phyloP scores from a whole-genome alignment of 2,113 vertebrate genomes.

The Chroicocephalus ridibundus region DNA sequence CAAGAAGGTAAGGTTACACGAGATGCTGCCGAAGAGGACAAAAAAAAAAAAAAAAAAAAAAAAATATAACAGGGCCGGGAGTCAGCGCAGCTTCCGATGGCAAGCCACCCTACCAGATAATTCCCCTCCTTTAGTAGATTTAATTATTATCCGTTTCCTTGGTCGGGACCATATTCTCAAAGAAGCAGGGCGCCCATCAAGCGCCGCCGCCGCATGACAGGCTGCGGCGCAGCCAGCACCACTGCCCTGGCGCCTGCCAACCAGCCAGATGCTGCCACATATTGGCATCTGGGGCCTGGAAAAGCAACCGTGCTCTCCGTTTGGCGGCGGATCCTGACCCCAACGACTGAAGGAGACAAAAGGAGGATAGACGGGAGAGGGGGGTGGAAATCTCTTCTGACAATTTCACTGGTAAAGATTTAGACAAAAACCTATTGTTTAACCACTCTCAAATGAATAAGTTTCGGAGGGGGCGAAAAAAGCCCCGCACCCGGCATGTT shows the following conservation, averaged over 20 bases:
- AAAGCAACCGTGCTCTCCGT: conserved; percentile 70
- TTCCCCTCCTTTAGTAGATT: conserved; percentile 11
- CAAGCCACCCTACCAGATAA: background rate
- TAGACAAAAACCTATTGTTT: conserved; percentile 63
- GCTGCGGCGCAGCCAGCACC: conserved; percentile 29
- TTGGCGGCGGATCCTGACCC: conserved; percentile 77
- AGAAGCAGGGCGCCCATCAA: conserved; percentile 71
- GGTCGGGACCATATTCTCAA: conserved; percentile 65
- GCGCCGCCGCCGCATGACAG: background rate
- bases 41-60: background rate
- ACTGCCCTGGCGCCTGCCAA: conserved; percentile 72
- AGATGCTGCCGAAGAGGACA: conserved; percentile 35
- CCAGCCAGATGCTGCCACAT: conserved; percentile 81
- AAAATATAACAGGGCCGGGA: background rate
- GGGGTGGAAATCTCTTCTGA: conserved; percentile 53
- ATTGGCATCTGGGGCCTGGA: conserved; percentile 83
- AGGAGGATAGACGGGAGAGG: conserved; percentile 57
- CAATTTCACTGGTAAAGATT: conserved; percentile 57
- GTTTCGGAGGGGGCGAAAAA: background rate
- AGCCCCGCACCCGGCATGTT: background rate
- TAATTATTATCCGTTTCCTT: conserved; percentile 42
- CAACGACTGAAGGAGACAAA: conserved; percentile 73
- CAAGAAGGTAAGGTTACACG: conserved; percentile 69
- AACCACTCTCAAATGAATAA: background rate
- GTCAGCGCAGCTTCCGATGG: background rate